Evolutionary conservation across 2,113 vertebrate genomes (phyloP).

Genomic region (Caretta caretta): DNA sequence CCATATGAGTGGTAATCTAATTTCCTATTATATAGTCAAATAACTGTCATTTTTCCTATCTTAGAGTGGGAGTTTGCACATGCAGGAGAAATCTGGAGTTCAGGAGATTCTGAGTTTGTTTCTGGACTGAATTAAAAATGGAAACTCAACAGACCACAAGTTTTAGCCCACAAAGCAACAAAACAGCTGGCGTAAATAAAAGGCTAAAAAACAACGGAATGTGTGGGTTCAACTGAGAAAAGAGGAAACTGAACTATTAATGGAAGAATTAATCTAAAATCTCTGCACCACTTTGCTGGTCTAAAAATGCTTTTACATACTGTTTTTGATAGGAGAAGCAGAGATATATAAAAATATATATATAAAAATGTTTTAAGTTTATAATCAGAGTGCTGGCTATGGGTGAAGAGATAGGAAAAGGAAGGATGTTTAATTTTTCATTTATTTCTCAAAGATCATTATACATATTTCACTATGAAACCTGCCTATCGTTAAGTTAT

Average conservation of each 20-base stretch:
- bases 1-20: not conserved
- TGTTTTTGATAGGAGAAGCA: not conserved
- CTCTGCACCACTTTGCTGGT: not conserved
- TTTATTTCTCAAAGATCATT: not conserved
- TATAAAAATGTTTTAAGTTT: not conserved
- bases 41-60: not conserved
- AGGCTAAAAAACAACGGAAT: not conserved
- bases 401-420: not conserved
- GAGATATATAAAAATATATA: not conserved
- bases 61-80: not conserved
- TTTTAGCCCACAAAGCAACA: not conserved
- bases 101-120: not conserved
- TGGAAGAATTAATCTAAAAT: not conserved
- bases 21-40: slow-evolving; percentile 8
- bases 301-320: not conserved
- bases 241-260: not conserved
- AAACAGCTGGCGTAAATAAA: not conserved
- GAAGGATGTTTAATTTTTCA: not conserved
- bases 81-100: slow-evolving; percentile 18
- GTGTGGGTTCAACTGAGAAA: not conserved
- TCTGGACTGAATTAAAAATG: not conserved
- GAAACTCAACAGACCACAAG: not conserved
- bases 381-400: not conserved
- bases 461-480: not conserved
- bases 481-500: not conserved